Evolutionary conservation across 2,113 vertebrate genomes (phyloP).

Genomic region (Odontesthes bonariensis): DNA sequence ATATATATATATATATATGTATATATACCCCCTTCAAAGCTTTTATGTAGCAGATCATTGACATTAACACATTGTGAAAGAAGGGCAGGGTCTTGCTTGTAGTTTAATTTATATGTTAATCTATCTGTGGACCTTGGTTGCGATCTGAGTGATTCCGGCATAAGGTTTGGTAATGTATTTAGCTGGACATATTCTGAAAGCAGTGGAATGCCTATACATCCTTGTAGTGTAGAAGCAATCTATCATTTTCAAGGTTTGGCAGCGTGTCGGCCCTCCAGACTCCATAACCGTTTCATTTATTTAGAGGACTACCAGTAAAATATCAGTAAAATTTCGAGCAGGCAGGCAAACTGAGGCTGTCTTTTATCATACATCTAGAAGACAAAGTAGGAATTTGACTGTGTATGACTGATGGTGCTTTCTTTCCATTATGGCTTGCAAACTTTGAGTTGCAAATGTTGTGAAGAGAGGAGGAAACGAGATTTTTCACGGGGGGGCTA

Average conservation of each 20-base stretch:
- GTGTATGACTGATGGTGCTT: slow-evolving; percentile 29
- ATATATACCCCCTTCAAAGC: slow-evolving; percentile 4
- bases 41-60: slow-evolving; percentile 32
- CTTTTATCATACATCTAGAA: slow-evolving; percentile 54
- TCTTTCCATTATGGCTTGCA: slow-evolving; percentile 27
- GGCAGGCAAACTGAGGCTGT: slow-evolving; percentile 36
- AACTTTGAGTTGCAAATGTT: slow-evolving; percentile 41
- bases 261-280: slow-evolving; percentile 34
- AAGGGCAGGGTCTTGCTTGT: slow-evolving; percentile 58
- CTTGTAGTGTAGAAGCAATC: slow-evolving; percentile 44
- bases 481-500: slow-evolving; percentile 40
- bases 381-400: slow-evolving; percentile 44
- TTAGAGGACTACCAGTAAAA: slow-evolving; percentile 51
- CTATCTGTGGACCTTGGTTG: slow-evolving; percentile 53
- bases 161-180: slow-evolving; percentile 62
- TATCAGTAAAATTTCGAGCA: slow-evolving; percentile 56
- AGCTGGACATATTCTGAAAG: slow-evolving; percentile 48
- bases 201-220: slow-evolving; percentile 48
- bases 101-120: slow-evolving; percentile 81
- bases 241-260: slow-evolving; percentile 55
- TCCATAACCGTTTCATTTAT: slow-evolving; percentile 58
- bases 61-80: slow-evolving; percentile 52
- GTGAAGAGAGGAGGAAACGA: slow-evolving; percentile 11
- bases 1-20: too few relatives aligned
- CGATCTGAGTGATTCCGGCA: slow-evolving; percentile 62